Conservation (phyloP, 2,797 vertebrate genomes). For the Phoxinus dragarum region DNA sequence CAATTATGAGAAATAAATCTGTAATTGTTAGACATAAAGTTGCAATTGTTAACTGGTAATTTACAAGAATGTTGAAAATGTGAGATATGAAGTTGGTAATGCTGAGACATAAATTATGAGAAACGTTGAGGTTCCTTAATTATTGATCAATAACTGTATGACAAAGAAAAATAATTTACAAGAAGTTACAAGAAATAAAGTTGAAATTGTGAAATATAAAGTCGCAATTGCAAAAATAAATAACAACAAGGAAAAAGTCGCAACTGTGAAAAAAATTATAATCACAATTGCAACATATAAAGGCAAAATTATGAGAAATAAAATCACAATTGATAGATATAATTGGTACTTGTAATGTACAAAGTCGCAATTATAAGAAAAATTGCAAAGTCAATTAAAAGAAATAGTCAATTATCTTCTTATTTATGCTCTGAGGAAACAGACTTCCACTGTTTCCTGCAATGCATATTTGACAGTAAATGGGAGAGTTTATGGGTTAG, state of each 20-base stretch:
- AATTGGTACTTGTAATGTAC: neutral
- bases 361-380: neutral
- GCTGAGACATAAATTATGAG: neutral
- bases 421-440: neutral
- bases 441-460: neutral
- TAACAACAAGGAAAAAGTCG: neutral
- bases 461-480: neutral
- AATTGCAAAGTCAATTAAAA: neutral
- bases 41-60: neutral
- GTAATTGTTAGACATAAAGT: neutral
- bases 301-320: neutral
- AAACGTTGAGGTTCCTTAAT: neutral
- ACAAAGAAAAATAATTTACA: neutral
- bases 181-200: neutral
- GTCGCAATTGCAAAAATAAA: neutral
- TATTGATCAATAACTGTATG: neutral
- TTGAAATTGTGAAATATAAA: neutral
- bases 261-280: no score
- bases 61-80: neutral
- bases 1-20: no score
- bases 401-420: neutral
- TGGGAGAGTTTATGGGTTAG: no score
- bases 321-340: neutral
- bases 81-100: neutral
- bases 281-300: neutral